Conservation (phyloP, 2,888 invertebrate species). For the Spicauda simplicius region DNA sequence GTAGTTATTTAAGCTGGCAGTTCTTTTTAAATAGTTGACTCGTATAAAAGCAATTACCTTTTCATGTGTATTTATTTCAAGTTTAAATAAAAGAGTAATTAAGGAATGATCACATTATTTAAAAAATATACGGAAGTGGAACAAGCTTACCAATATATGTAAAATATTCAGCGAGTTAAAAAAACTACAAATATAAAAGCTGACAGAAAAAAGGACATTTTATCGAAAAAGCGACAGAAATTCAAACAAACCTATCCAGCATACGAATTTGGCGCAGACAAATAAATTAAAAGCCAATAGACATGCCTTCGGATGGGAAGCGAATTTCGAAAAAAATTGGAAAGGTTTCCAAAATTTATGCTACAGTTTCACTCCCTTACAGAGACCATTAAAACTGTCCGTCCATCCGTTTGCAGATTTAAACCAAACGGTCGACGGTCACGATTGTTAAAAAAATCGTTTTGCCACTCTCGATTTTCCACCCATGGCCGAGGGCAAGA, state of each 20-base stretch:
- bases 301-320: slow-evolving; percentile 53
- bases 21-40: too few species aligned
- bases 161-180: too few species aligned
- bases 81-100: too few species aligned
- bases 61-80: too few species aligned
- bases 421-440: slow-evolving; percentile 68
- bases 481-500: slow-evolving; percentile 43
- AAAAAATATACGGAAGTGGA: too few species aligned
- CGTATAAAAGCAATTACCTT: too few species aligned
- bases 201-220: slow-evolving; percentile 28
- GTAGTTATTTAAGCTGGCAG: too few species aligned
- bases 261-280: slow-evolving; percentile 57
- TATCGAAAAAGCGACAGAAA: slow-evolving; percentile 45
- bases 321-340: slow-evolving; percentile 63
- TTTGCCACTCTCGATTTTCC: slow-evolving; percentile 73
- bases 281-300: slow-evolving; percentile 74
- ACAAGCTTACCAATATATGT: too few species aligned
- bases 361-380: slow-evolving; percentile 68
- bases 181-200: too few species aligned
- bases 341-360: slow-evolving; percentile 67
- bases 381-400: slow-evolving; percentile 74
- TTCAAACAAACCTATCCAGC: slow-evolving; percentile 49
- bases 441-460: slow-evolving; percentile 64
- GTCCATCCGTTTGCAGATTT: slow-evolving; percentile 73
- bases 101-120: too few species aligned